Evolutionary conservation across 2,797 vertebrate species (phyloP), one percentile per base, ranked within the genome.

Genomic region (Numenius phaeopus): DNA sequence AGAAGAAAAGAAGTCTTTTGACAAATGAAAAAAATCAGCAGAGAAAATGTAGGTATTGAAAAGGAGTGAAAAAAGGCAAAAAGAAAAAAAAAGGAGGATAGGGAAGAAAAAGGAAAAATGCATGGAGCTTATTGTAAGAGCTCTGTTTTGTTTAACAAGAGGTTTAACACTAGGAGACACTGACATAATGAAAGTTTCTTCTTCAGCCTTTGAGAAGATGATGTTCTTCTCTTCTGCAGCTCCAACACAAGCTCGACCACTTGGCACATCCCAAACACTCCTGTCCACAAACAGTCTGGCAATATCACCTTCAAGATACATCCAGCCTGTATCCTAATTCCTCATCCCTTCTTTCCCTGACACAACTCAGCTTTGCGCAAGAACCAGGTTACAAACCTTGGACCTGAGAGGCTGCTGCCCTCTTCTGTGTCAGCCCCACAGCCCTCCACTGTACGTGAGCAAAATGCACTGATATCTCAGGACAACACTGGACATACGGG

Each of bases 21-120:
- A 94, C 65, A 91, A 94, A 92, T 46, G 89, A 85, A 96, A 94
- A 92, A 95, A 92, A 83, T 84, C 83, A 90, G n/a, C 81, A 55
- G 57, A 75, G 50, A 86, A 95, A 94, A 92, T 7, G n/a, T 81
- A 87, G 54, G 79, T 87, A 91, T 81, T 94, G 90, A 89, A 96
- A 96, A 95, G 40, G 58, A 88, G 54, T 49, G 42, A 81, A 62
- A 92, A 96, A 92, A 92, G 49, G 17, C 67, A 89, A 82, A 72
- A 80, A 83, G 59, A 7, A 30, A 47, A 86, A 47, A 86, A 95
- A 91, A 55, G 47, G 47, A 80, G 50, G 37, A 76, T 78, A 87
- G 92, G 69, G 70, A 94, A 88, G 62, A 86, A 91, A 92, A 94
- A 59, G 44, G 49, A n/a, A 79, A 89, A 94, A 89, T 42, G 20